Evolutionary conservation across 2,113 vertebrate species (phyloP).

Genomic region (Mesitornis unicolor): DNA sequence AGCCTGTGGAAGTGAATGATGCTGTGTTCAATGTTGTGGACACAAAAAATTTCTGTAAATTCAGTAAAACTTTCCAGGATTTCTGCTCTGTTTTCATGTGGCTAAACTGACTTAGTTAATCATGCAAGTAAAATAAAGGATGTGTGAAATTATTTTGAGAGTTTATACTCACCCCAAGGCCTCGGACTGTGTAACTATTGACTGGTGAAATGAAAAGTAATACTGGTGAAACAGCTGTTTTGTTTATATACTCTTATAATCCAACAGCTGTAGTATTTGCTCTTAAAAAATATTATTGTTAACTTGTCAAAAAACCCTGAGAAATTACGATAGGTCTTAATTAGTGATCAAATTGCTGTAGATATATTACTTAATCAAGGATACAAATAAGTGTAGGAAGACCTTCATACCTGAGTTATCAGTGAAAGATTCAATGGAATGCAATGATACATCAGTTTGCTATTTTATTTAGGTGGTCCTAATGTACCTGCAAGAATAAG

Average conservation of each 20-base stretch:
- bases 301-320: not conserved
- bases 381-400: not conserved
- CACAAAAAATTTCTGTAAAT: not conserved
- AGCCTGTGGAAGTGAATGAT: not conserved
- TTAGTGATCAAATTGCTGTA: not conserved
- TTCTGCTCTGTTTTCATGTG: not conserved
- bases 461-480: conserved; percentile 7
- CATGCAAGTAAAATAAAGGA: not conserved
- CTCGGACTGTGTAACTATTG: not conserved
- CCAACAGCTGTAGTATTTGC: not conserved
- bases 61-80: not conserved
- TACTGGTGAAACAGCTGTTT: not conserved
- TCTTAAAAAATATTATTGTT: not conserved
- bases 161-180: not conserved
- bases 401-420: not conserved
- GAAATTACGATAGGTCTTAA: not conserved
- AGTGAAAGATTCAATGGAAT: not conserved
- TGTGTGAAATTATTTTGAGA: not conserved
- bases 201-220: not conserved
- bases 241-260: not conserved
- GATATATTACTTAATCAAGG: not conserved
- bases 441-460: not conserved
- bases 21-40: not conserved
- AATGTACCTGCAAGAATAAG: not conserved
- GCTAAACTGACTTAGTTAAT: not conserved